These are phyloP conservation scores for Andrena marginata DNA, from an alignment of 2,888 invertebrate species.

Conservation along the genomic window DNA sequence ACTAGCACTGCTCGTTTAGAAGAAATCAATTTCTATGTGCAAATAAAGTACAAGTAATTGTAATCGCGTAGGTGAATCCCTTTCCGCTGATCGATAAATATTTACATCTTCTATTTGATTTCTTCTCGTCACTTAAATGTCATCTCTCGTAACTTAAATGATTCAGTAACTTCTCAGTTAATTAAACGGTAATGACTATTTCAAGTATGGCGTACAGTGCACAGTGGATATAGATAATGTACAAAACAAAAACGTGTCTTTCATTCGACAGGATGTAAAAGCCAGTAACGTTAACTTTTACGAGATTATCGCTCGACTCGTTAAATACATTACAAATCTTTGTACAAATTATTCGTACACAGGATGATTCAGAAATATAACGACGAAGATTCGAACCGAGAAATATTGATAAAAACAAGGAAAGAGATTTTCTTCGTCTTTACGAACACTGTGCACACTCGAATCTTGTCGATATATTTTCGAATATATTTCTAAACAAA, in stretches of 20 bases:
- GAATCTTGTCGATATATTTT: conserved; percentile 7
- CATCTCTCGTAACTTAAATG: conserved; percentile 24
- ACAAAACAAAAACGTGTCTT: conserved; percentile 13
- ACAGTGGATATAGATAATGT: conserved; percentile 35
- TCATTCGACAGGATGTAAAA: conserved; percentile 32
- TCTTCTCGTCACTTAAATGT: conserved; percentile 36
- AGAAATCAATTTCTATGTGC: conserved; percentile 58
- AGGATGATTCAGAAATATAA: conserved; percentile 10
- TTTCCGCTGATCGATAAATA: conserved; percentile 21
- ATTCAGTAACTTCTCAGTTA: conserved; percentile 18
- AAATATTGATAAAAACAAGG: conserved; percentile 15
- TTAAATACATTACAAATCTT: conserved; percentile 45
- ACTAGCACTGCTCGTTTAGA: conserved; percentile 40
- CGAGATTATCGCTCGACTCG: conserved; percentile 13
- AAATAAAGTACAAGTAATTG: conserved; percentile 17
- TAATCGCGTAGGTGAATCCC: neutral
- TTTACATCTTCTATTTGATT: conserved; percentile 37
- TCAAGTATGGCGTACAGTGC: conserved; percentile 47
- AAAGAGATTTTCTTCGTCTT: neutral
- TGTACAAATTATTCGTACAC: conserved; percentile 45
- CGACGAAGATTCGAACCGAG: neutral
- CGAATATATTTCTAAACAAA: conserved; percentile 9
- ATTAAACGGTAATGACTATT: conserved; percentile 50
- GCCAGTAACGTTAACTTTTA: conserved; percentile 29
- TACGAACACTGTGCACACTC: neutral